Percentiles rank a stretch among this genome's conserved stretches.
Conservation (phyloP, 2,888 invertebrate species). For the Orthosia gothica region DNA sequence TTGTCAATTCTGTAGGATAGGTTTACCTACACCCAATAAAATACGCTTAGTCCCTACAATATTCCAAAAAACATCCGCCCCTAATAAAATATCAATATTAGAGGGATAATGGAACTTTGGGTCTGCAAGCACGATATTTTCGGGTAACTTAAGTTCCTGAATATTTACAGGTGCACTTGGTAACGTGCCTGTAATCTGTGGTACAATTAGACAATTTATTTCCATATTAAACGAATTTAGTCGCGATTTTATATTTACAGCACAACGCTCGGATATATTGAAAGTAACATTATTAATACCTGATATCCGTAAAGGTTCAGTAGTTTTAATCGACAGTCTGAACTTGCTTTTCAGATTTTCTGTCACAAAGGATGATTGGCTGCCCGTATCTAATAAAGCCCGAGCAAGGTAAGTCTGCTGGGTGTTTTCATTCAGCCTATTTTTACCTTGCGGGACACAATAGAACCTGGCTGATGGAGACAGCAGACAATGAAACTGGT, state of each 20-base stretch:
- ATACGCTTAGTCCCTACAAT: conserved; percentile 3
- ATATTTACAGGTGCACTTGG: not conserved
- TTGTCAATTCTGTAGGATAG: conserved; percentile 1
- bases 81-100: no score
- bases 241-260: not conserved
- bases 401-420: not conserved
- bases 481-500: not conserved
- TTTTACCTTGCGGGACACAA: not conserved
- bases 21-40: not conserved
- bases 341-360: not conserved
- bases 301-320: not conserved
- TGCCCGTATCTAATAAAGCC: not conserved
- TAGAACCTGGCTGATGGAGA: not conserved
- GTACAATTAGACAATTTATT: not conserved
- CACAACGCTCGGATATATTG: not conserved
- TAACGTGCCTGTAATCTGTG: not conserved
- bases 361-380: not conserved
- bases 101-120: not conserved
- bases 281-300: not conserved
- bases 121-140: not conserved
- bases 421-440: not conserved
- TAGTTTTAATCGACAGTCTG: not conserved
- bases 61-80: not conserved
- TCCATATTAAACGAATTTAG: not conserved
- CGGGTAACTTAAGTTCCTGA: not conserved